These are phyloP conservation scores for Python bivittatus DNA, from an alignment of 2,113 vertebrate genomes.

Conservation along the genomic window DNA sequence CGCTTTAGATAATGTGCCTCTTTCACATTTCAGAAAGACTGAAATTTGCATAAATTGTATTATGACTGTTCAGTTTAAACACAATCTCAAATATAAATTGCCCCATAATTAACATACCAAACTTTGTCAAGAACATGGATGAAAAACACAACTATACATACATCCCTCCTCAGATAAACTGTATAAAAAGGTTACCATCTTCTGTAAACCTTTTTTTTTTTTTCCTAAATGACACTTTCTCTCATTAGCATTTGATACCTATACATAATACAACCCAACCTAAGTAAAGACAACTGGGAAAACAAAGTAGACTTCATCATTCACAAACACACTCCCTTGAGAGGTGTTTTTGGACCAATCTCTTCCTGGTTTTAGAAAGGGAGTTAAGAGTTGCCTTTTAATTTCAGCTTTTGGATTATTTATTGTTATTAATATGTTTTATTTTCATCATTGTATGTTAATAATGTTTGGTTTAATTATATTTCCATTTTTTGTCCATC, in stretches of 20 bases:
- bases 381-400: not conserved
- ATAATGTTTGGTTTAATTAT: not conserved
- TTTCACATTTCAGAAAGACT: conserved; percentile 55
- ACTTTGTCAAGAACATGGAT: not conserved
- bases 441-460: not conserved
- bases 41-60: conserved; percentile 42
- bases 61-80: conserved; percentile 35
- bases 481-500: not conserved
- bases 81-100: not conserved
- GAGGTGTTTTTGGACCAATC: not conserved
- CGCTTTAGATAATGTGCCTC: conserved; percentile 51
- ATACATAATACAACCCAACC: not conserved
- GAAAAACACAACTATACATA: not conserved
- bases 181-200: not conserved
- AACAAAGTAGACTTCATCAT: not conserved
- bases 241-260: not conserved
- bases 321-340: not conserved
- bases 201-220: not conserved
- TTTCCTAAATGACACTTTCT: not conserved
- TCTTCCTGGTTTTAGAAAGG: not conserved
- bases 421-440: not conserved
- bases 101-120: not conserved
- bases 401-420: not conserved
- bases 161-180: not conserved
- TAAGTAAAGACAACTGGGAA: not conserved